Evolutionary conservation across 2,888 invertebrate species (phyloP).

Genomic region (Drosophila mimetica): DNA sequence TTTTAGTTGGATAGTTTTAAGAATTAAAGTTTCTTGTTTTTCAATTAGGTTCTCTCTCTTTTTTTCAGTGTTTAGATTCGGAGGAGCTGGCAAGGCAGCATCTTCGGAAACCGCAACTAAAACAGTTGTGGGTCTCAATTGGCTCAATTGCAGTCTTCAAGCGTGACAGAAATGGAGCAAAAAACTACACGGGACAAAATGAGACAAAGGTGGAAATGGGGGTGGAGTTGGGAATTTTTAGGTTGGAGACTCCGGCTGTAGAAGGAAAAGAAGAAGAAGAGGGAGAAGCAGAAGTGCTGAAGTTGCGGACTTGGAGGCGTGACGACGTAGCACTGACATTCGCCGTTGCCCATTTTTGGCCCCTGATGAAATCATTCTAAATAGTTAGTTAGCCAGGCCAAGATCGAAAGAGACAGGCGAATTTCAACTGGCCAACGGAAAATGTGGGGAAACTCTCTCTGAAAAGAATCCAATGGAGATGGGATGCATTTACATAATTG

Average conservation of each 20-base stretch:
- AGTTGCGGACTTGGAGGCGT: slow-evolving; percentile 48
- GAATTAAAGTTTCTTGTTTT: not conserved
- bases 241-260: not conserved
- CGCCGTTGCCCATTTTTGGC: slow-evolving; percentile 43
- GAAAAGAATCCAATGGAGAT: not conserved
- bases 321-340: slow-evolving; percentile 55
- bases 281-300: slow-evolving; percentile 12
- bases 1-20: too few relatives aligned
- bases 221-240: slow-evolving; percentile 29
- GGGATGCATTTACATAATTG: not conserved
- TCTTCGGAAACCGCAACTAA: slow-evolving; percentile 70
- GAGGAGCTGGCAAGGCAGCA: slow-evolving; percentile 46
- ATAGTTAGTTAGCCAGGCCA: slow-evolving; percentile 50
- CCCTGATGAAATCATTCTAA: slow-evolving; percentile 72
- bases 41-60: too few relatives aligned
- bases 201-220: slow-evolving; percentile 51
- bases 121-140: slow-evolving; percentile 73
- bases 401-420: slow-evolving; percentile 16
- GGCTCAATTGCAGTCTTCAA: slow-evolving; percentile 80
- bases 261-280: too few relatives aligned
- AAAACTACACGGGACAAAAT: slow-evolving; percentile 54
- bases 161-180: slow-evolving; percentile 80
- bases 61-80: not conserved
- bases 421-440: not conserved
- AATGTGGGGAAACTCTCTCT: not conserved